Conservation (phyloP, 2,888 invertebrate genomes). For the Lepidonotus clava region DNA sequence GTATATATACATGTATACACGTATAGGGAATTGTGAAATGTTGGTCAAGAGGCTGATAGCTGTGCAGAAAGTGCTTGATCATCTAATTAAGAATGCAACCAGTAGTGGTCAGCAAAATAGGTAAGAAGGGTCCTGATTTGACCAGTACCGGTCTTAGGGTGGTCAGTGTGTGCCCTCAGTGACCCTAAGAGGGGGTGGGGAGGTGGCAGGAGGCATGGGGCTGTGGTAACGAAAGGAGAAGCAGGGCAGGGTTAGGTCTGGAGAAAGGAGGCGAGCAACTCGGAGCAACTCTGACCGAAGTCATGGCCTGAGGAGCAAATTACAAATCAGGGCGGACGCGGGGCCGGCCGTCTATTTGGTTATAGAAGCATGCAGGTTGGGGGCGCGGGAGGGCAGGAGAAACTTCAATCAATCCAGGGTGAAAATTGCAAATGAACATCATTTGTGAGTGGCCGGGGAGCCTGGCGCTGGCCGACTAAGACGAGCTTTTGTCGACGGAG, state of each 20-base stretch:
- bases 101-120: slow-evolving; percentile 42
- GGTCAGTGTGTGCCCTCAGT: background rate
- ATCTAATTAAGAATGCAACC: slow-evolving; percentile 46
- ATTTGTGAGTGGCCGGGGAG: slow-evolving; percentile 26
- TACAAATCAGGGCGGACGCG: slow-evolving; percentile 29
- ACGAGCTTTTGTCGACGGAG: background rate
- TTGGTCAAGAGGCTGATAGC: background rate
- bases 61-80: background rate
- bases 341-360: slow-evolving; percentile 9
- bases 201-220: background rate
- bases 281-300: slow-evolving; percentile 22
- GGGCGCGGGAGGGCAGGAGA: background rate
- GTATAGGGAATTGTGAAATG: no score
- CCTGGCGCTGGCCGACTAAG: background rate
- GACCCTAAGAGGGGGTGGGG: no score
- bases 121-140: slow-evolving; percentile 23
- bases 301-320: slow-evolving; percentile 32
- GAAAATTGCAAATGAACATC: slow-evolving; percentile 52
- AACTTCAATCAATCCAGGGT: slow-evolving; percentile 32
- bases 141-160: no score
- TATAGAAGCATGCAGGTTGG: slow-evolving; percentile 42
- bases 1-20: no score
- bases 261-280: background rate
- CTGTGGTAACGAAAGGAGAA: background rate
- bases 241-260: background rate